A percentile compares a stretch with the other conserved stretches of the same genome.
phyloP scores from a whole-genome alignment of 2,113 vertebrate genomes.

The Nicator chloris region DNA sequence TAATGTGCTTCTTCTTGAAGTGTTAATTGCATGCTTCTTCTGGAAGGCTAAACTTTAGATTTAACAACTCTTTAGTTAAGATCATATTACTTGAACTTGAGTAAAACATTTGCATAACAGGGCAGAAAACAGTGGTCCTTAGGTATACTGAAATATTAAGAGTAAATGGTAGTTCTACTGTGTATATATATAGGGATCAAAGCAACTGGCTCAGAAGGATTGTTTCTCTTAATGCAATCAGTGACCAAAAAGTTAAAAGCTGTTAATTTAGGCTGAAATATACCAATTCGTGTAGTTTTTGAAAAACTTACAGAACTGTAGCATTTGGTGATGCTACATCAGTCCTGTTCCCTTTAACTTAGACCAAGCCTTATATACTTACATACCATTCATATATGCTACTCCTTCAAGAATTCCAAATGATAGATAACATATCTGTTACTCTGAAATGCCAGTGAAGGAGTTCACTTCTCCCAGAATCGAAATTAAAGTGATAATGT shows the following conservation, averaged over 20 bases:
- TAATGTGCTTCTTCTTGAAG: neutral
- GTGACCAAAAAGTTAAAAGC: neutral
- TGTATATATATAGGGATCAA: neutral
- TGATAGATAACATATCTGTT: neutral
- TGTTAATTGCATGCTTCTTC: neutral
- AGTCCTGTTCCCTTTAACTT: neutral
- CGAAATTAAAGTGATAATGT: neutral
- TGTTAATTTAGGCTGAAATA: neutral
- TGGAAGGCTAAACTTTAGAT: neutral
- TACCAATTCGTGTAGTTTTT: neutral
- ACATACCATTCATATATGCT: too few species aligned
- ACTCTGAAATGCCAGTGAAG: neutral
- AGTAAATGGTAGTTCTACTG: neutral
- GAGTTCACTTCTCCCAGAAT: neutral
- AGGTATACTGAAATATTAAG: neutral
- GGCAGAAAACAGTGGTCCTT: neutral
- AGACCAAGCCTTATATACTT: neutral
- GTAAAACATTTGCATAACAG: neutral
- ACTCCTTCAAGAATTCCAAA: neutral
- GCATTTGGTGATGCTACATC: neutral
- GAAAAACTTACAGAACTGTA: neutral
- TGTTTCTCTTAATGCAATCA: neutral
- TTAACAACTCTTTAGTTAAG: neutral
- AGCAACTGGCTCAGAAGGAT: neutral
- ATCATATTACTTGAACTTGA: neutral